phyloP scores from a whole-genome alignment of 2,888 invertebrate species.

The Melieria picta region DNA sequence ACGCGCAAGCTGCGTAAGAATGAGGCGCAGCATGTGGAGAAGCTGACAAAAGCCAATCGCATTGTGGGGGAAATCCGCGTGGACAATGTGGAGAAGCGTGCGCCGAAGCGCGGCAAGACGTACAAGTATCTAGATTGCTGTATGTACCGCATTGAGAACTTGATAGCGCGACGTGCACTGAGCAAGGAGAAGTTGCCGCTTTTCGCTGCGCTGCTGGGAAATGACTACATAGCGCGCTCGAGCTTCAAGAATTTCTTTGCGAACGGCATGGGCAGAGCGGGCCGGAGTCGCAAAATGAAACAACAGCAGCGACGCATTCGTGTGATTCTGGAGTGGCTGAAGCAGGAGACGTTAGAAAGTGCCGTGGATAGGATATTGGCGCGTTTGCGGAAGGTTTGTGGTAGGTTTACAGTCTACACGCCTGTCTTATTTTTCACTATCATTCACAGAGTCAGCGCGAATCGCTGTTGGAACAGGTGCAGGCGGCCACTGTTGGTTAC shows the following conservation, averaged over 20 bases:
- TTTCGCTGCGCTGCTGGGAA: slow-evolving; percentile 85
- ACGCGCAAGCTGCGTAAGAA: slow-evolving; percentile 48
- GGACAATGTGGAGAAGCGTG: slow-evolving; percentile 41
- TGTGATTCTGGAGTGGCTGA: slow-evolving; percentile 80
- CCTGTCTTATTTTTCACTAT: not conserved
- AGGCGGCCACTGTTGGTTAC: slow-evolving; percentile 74
- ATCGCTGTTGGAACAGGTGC: slow-evolving; percentile 70
- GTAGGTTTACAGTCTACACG: not conserved
- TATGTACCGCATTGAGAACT: slow-evolving; percentile 77
- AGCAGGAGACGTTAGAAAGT: slow-evolving; percentile 74
- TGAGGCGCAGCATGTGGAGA: slow-evolving; percentile 58
- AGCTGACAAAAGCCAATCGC: slow-evolving; percentile 55
- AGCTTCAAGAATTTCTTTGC: slow-evolving; percentile 78
- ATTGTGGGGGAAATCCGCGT: slow-evolving; percentile 51
- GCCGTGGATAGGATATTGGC: slow-evolving; percentile 76
- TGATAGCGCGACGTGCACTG: slow-evolving; percentile 74
- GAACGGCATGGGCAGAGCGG: slow-evolving; percentile 65
- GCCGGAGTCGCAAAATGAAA: slow-evolving; percentile 62
- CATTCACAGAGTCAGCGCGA: slow-evolving; percentile 65
- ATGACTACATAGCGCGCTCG: slow-evolving; percentile 82
- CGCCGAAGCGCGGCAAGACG: slow-evolving; percentile 43
- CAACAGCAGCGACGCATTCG: slow-evolving; percentile 77
- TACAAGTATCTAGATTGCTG: slow-evolving; percentile 71
- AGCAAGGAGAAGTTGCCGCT: slow-evolving; percentile 78
- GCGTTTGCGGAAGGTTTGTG: slow-evolving; percentile 68